A percentile compares a stretch with the other conserved stretches of the same genome.
phyloP scores from a whole-genome alignment of 64 coral and sea anemone genomes.

The Acropora tenuis region DNA sequence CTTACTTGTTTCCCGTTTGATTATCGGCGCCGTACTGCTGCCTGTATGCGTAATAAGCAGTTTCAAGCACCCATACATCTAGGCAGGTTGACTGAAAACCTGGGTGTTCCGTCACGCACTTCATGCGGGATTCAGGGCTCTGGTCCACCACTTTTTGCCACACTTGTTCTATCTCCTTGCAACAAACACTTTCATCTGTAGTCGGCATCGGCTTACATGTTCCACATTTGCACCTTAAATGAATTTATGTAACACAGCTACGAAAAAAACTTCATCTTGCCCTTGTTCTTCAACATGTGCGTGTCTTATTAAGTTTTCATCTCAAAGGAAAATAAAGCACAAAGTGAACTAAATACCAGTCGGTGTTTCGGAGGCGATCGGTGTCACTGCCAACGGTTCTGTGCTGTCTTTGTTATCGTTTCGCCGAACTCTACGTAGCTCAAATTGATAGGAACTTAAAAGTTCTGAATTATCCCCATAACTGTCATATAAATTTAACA shows the following conservation, averaged over 20 bases:
- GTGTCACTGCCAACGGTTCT: neutral
- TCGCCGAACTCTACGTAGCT: neutral
- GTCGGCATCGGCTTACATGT: neutral
- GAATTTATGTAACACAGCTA: neutral
- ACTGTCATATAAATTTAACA: conserved; percentile 14
- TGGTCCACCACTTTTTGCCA: conserved; percentile 20
- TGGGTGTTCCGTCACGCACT: neutral
- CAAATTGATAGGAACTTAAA: neutral
- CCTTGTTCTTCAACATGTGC: neutral
- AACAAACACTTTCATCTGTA: neutral
- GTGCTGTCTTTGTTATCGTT: neutral
- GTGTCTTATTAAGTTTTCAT: neutral
- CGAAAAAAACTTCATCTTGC: neutral
- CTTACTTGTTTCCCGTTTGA: neutral
- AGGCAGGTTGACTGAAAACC: conserved; percentile 14
- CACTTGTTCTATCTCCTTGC: neutral
- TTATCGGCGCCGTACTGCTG: conserved; percentile 8
- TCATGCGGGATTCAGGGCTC: neutral
- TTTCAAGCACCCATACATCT: conserved; percentile 6
- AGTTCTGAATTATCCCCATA: neutral
- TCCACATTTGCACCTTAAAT: neutral
- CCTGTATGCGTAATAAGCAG: conserved; percentile 7
- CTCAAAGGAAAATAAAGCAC: neutral
- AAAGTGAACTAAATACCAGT: neutral
- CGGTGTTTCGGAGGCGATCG: conserved; percentile 15